These are phyloP conservation scores for Empidonax traillii DNA, from an alignment of 2,113 vertebrate species.

Conservation along the genomic window DNA sequence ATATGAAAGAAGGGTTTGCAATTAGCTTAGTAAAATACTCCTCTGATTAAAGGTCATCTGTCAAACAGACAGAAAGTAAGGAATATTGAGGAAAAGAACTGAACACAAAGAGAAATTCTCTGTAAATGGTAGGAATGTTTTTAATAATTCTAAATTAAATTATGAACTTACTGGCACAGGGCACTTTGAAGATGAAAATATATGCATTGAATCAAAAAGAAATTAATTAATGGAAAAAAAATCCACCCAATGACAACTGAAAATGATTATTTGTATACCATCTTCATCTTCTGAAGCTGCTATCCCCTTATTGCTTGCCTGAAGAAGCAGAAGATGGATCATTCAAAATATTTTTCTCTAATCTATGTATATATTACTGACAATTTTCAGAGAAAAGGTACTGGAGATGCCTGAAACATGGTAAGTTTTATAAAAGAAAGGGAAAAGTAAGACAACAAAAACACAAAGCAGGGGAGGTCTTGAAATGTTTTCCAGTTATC, in stretches of 20 bases:
- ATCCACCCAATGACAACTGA: neutral
- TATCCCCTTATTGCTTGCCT: neutral
- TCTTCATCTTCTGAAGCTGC: neutral
- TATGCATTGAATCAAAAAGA: neutral
- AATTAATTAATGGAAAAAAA: neutral
- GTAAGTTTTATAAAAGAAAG: neutral
- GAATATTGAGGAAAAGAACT: neutral
- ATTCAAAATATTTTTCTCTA: neutral
- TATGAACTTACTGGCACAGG: neutral
- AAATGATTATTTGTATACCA: neutral
- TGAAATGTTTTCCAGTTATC: neutral
- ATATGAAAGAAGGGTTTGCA: accelerated
- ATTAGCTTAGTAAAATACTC: neutral
- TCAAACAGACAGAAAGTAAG: neutral
- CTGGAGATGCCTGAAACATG: neutral
- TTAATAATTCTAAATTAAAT: neutral
- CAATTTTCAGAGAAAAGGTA: neutral
- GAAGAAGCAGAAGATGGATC: neutral
- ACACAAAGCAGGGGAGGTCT: accelerated
- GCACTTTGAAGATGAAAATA: neutral
- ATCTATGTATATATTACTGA: neutral
- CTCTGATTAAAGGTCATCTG: neutral
- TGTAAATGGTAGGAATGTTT: neutral
- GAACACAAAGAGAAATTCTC: neutral
- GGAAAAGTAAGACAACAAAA: neutral